These are phyloP conservation scores for Platorchestia sp. DNA, from an alignment of 1,140 invertebrate genomes.

Conservation along the genomic window DNA sequence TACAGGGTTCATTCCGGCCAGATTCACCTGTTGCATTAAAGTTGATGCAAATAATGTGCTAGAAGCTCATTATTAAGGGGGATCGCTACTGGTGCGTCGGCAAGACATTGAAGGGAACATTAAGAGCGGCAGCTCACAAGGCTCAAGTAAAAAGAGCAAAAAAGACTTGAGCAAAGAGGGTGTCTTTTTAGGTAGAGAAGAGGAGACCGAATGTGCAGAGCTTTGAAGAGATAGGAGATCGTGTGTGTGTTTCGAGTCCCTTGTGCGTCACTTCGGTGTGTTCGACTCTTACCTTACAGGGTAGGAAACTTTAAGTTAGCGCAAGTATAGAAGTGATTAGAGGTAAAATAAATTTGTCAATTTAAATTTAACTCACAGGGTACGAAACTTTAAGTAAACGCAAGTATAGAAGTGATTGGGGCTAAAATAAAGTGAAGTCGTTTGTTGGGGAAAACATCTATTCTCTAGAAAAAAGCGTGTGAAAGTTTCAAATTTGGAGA, in stretches of 20 bases:
- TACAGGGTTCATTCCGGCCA: not conserved
- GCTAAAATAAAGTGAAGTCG: no score
- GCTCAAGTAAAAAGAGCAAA: not conserved
- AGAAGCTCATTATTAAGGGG: conserved; percentile 8
- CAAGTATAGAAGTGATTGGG: no score
- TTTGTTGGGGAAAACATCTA: no score
- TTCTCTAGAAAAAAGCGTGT: no score
- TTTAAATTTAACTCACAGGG: no score
- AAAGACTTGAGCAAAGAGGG: not conserved
- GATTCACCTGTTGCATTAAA: not conserved
- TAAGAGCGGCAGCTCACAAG: conserved; percentile 22
- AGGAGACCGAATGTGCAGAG: not conserved
- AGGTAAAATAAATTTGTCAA: no score
- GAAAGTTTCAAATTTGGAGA: no score
- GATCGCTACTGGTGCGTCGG: not conserved
- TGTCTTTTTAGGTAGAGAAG: not conserved
- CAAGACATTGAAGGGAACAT: not conserved
- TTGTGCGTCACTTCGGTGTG: not conserved
- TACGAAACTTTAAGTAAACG: no score
- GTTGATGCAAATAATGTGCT: not conserved
- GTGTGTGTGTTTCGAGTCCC: not conserved
- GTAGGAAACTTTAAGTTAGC: no score
- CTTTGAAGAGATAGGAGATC: not conserved
- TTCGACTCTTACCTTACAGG: not conserved
- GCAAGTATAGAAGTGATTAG: no score